Base-by-base conservation (phyloP, 2,113 vertebrate species). In the Proteles cristata region DNA sequence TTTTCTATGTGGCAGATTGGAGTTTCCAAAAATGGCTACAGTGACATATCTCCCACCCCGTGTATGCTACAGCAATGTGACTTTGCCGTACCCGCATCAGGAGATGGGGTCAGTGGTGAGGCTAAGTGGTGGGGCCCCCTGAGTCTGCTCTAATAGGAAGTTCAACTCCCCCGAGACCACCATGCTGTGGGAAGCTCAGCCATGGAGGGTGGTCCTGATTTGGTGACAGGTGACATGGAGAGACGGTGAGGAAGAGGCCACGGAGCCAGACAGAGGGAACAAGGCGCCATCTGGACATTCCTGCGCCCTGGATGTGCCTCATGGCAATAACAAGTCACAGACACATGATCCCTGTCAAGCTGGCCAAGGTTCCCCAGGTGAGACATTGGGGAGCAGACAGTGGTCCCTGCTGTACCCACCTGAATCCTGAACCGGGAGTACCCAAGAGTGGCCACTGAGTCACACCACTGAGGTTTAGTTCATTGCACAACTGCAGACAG, bases 81-180 rank as follows among this genome's bases (percentile, higher is more conserved):
- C 26, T 63, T 39, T 65, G 86, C 68, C 55, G 4, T 0, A 6
- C 4, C 33, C 2, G 77, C 26, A 10, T 31, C 6, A 14, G 17
- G 12, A 35, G 17, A 9, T 19, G 35, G 66, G 17, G 16, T 61
- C 3, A 0, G 17, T 21, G 0, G 3, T 50, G 80, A 48, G 35
- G 0, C 2, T 65, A 68, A 48, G 48, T 0, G 2, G 26, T 31
- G 16, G 53, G 43, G 6, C 0, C 53, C 28, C 43, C 79, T 17
- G 14, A 23, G 39, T 39, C 1, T 1, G 33, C 25, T 73, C 11
- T 58, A 65, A n/a, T 3, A 21, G n/a, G 79, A 53, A 69, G 43
- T 31, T 50, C 66, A 26, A 0, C 4, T 83, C 8, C n/a, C 86
- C 79, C 7, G 33, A 63, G 50, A 9, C 16, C 17, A 61, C 11